These are phyloP conservation scores for Empidonax traillii DNA, from an alignment of 2,113 vertebrate genomes.

Conservation along the genomic window DNA sequence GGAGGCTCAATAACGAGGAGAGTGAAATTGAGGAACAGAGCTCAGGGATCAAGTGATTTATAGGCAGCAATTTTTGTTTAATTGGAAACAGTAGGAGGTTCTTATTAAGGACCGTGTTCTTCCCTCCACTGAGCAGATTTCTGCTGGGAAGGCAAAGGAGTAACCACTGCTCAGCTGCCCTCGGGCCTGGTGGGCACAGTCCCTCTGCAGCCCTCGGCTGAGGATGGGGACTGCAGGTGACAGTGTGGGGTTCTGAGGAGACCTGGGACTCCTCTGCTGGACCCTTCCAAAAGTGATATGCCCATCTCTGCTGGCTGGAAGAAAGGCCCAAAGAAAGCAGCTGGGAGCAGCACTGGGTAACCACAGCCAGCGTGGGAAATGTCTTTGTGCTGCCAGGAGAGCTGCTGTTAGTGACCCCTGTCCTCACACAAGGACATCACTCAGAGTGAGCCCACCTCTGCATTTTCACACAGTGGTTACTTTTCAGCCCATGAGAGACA, in stretches of 20 bases:
- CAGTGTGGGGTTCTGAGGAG: neutral
- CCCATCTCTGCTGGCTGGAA: neutral
- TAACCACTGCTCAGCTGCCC: neutral
- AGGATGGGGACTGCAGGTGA: neutral
- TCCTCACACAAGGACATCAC: neutral
- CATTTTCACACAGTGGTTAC: neutral
- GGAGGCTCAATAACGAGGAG: slow-evolving; percentile 24
- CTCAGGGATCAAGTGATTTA: slow-evolving; percentile 58
- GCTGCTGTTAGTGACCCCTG: neutral
- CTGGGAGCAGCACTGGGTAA: neutral
- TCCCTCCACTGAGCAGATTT: slow-evolving; percentile 9
- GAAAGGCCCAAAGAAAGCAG: neutral
- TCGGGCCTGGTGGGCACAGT: neutral
- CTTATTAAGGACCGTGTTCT: slow-evolving; percentile 20
- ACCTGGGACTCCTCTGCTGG: neutral
- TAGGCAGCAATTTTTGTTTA: slow-evolving; percentile 50
- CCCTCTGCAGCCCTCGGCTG: neutral
- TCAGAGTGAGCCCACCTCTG: neutral
- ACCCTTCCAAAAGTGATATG: neutral
- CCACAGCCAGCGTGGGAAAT: neutral
- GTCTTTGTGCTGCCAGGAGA: neutral
- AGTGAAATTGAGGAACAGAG: slow-evolving; percentile 50
- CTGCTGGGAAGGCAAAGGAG: slow-evolving; percentile 3
- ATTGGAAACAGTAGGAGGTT: slow-evolving; percentile 51
- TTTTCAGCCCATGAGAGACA: neutral